phyloP scores from a whole-genome alignment of 2,797 vertebrate species.

The Mastacembelus armatus region DNA sequence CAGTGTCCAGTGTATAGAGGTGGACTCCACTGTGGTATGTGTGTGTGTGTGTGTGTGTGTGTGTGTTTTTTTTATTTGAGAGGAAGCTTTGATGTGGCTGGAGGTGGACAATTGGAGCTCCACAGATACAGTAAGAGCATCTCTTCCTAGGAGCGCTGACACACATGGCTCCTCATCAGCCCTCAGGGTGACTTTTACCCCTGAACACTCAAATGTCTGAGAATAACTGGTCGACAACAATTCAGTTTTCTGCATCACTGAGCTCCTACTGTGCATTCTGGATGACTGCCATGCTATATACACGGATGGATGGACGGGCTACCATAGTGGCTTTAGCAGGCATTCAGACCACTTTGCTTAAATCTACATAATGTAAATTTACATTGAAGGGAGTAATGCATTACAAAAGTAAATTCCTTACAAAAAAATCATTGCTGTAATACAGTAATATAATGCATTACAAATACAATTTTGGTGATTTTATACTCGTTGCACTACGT shows the following conservation, averaged over 20 bases:
- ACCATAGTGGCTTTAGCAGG: no score
- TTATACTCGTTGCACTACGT: no score
- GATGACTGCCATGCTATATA: slow-evolving; percentile 43
- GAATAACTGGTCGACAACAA: slow-evolving; percentile 62
- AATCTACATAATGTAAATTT: no score
- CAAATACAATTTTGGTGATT: no score
- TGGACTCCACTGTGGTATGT: no score
- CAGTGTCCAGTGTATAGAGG: not conserved
- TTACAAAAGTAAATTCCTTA: no score
- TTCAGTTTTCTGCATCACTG: slow-evolving; percentile 56
- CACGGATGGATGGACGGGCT: slow-evolving; percentile 49
- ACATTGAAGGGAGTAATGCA: no score
- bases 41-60: not conserved
- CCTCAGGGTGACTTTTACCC: slow-evolving; percentile 50
- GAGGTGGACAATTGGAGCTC: not conserved
- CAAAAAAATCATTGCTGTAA: no score
- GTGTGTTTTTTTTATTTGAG: not conserved
- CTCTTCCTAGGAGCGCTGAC: slow-evolving; percentile 15
- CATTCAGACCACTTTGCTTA: no score
- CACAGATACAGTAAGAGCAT: slow-evolving; percentile 29
- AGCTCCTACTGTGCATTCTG: slow-evolving; percentile 51
- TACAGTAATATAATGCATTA: no score
- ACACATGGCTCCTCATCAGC: slow-evolving; percentile 15
- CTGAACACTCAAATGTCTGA: slow-evolving; percentile 47
- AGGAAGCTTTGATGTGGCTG: not conserved